Percentiles rank a stretch among this genome's conserved stretches.
phyloP scores from a whole-genome alignment of 1,140 invertebrate species.

The Dinoponera quadriceps region DNA sequence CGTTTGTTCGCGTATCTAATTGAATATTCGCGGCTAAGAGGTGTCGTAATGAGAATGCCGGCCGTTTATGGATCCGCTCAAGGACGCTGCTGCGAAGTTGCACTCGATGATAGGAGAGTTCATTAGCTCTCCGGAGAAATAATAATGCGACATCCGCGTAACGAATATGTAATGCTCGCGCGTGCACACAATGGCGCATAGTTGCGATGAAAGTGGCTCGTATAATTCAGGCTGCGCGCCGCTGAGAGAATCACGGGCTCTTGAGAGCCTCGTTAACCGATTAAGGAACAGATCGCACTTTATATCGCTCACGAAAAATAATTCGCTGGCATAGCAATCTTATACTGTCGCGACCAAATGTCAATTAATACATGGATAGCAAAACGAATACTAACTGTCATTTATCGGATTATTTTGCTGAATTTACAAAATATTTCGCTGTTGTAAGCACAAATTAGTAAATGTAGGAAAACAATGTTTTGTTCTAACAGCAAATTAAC shows the following conservation, averaged over 20 bases:
- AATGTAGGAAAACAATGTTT: no score
- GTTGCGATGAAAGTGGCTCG: conserved; percentile 72
- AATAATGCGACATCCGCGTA: conserved; percentile 64
- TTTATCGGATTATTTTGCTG: no score
- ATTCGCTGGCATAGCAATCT: no score
- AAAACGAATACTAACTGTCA: no score
- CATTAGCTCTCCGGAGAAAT: conserved; percentile 53
- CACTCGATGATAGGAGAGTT: conserved; percentile 54
- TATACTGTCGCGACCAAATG: no score
- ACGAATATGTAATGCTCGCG: conserved; percentile 68
- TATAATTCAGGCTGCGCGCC: conserved; percentile 58
- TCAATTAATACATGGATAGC: no score
- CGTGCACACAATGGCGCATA: conserved; percentile 69
- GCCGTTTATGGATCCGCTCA: conserved; percentile 21
- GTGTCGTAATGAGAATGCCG: conserved; percentile 14
- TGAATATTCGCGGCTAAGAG: conserved; percentile 8
- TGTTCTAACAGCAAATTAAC: no score
- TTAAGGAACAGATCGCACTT: conserved; percentile 44
- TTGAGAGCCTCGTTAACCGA: conserved; percentile 58
- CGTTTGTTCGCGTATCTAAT: conserved; percentile 44
- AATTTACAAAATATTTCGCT: no score
- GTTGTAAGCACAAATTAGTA: no score
- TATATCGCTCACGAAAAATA: no score
- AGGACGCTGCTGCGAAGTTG: conserved; percentile 42
- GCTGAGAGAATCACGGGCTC: conserved; percentile 20